Percentiles rank a stretch among this genome's conserved stretches.
Conservation (phyloP, 2,888 invertebrate genomes). For the Caenorhabditis sp. region DNA sequence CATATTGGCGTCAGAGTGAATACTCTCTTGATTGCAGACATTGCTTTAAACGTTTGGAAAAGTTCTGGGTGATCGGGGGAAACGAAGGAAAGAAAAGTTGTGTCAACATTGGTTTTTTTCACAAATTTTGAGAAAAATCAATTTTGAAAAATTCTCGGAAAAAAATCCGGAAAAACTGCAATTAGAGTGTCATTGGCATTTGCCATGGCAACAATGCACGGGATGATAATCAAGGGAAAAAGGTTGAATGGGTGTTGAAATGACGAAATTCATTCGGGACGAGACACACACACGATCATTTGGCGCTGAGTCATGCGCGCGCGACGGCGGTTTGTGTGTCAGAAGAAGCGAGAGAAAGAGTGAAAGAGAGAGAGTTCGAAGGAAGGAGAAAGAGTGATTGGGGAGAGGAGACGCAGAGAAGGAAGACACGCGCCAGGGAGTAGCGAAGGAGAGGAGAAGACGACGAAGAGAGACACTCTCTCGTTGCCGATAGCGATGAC, state of each 20-base stretch:
- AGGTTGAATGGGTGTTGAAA: conserved; percentile 38
- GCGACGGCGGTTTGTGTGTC: conserved; percentile 53
- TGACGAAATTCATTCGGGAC: conserved; percentile 55
- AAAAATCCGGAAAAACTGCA: background rate
- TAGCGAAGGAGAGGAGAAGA: background rate
- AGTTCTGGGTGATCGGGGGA: background rate
- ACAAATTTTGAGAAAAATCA: background rate
- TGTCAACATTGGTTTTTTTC: background rate
- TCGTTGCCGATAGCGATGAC: conserved; percentile 25
- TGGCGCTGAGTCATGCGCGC: conserved; percentile 65
- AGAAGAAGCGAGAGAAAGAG: conserved; percentile 15
- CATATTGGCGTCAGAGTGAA: background rate
- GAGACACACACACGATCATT: conserved; percentile 55
- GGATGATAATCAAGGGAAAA: conserved; percentile 41
- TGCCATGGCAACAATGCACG: conserved; percentile 8
- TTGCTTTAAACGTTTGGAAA: too few species aligned
- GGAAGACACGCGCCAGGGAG: conserved; percentile 9
- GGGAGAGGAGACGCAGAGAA: conserved; percentile 10
- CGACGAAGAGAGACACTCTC: conserved; percentile 1
- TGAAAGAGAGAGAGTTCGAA: conserved; percentile 1
- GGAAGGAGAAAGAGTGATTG: conserved; percentile 23
- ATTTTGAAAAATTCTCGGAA: too few species aligned
- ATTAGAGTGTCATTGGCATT: conserved; percentile 8
- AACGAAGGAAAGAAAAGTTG: background rate
- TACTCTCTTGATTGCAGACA: background rate